A percentile compares a stretch with the other conserved stretches of the same genome.
phyloP scores from a whole-genome alignment of 2,888 invertebrate species.

The Neoaliturus tenellus region DNA sequence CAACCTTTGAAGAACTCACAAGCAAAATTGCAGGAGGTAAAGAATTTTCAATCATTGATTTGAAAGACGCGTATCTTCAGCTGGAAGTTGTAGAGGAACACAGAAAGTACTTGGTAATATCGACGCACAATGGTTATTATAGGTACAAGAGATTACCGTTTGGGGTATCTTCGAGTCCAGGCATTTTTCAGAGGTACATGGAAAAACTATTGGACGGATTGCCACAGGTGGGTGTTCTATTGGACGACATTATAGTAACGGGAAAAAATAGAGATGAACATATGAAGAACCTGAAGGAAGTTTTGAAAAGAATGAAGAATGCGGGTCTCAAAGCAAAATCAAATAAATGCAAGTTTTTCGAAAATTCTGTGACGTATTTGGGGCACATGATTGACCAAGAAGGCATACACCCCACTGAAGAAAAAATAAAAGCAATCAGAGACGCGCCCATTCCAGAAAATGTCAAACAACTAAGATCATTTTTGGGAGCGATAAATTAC shows the following conservation, averaged over 20 bases:
- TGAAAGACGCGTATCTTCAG: background rate
- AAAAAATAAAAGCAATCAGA: too few species aligned
- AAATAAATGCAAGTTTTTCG: too few species aligned
- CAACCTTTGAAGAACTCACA: conserved; percentile 2
- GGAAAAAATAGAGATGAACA: background rate
- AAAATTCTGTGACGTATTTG: too few species aligned
- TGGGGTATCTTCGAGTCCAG: background rate
- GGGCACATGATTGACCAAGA: too few species aligned
- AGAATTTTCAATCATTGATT: background rate
- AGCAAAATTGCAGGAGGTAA: background rate
- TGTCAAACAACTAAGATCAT: too few species aligned
- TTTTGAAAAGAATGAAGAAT: background rate
- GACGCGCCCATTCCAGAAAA: too few species aligned
- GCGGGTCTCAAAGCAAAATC: background rate
- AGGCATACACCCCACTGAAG: too few species aligned
- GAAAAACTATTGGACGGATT: background rate
- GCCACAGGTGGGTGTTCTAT: background rate
- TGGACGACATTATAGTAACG: background rate
- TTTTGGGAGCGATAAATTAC: too few species aligned
- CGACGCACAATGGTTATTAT: background rate
- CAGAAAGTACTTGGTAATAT: background rate
- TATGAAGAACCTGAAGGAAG: background rate
- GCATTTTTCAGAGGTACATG: background rate
- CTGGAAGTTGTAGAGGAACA: background rate
- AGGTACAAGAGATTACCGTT: background rate